Conservation (phyloP, 2,888 invertebrate species). For the Lithophane socia region DNA sequence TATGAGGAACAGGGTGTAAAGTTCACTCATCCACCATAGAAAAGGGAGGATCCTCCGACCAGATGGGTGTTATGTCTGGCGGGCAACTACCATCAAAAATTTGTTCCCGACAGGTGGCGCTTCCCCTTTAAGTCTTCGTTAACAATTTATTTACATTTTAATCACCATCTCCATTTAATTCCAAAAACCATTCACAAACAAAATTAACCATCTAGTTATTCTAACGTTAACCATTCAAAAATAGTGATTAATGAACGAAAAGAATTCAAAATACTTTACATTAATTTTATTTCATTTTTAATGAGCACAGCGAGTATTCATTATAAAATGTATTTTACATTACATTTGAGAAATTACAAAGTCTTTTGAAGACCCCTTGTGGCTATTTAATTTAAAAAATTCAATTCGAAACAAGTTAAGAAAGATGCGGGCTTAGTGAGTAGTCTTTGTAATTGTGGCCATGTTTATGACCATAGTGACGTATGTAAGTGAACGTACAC, state of each 20-base stretch:
- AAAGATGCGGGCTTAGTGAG: conserved; percentile 38
- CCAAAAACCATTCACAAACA: conserved; percentile 24
- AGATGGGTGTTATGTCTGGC: too few species aligned
- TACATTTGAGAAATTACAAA: conserved; percentile 17
- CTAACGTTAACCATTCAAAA: conserved; percentile 27
- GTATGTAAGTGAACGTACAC: neutral
- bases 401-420: conserved; percentile 11
- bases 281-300: conserved; percentile 47
- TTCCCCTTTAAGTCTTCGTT: neutral
- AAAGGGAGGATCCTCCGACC: too few species aligned
- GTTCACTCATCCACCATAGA: too few species aligned
- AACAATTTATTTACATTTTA: conserved; percentile 20
- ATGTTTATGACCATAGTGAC: conserved; percentile 6
- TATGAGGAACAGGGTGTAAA: too few species aligned
- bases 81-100: too few species aligned
- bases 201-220: conserved; percentile 9
- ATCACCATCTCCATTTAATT: conserved; percentile 22
- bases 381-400: conserved; percentile 53
- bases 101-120: conserved; percentile 10
- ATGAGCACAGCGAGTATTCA: conserved; percentile 38
- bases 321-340: conserved; percentile 38
- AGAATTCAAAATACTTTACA: conserved; percentile 16
- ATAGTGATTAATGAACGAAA: conserved; percentile 35
- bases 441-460: conserved; percentile 12
- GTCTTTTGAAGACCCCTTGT: conserved; percentile 53